Conservation (phyloP, 1,140 invertebrate species). For the Bombus superbus region DNA sequence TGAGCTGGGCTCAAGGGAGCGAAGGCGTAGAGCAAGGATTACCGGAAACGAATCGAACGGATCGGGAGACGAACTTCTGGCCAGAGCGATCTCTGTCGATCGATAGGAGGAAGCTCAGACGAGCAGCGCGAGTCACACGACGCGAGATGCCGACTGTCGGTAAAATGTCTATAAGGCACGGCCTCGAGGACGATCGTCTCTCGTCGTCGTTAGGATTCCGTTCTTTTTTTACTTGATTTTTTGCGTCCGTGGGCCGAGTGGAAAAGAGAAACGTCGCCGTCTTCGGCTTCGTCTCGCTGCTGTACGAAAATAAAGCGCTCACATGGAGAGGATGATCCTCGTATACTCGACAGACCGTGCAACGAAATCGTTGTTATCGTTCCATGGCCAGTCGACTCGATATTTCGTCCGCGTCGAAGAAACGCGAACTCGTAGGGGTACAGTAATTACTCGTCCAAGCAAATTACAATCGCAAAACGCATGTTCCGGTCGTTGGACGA, state of each 20-base stretch:
- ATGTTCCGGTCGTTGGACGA: not conserved
- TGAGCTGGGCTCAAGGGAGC: constrained; percentile 2
- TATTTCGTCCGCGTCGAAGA: not conserved
- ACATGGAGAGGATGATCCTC: constrained; percentile 26
- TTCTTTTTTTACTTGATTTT: not conserved
- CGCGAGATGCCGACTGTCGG: constrained; percentile 19
- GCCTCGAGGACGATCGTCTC: constrained; percentile 43
- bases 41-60: not conserved
- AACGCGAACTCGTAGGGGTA: constrained; percentile 8
- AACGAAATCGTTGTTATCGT: constrained; percentile 28
- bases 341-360: not conserved
- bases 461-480: not conserved
- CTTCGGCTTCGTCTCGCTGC: constrained; percentile 21
- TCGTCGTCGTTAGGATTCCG: constrained; percentile 14
- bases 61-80: constrained; percentile 24
- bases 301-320: constrained; percentile 57
- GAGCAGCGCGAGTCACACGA: constrained; percentile 38
- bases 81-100: constrained; percentile 28
- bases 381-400: constrained; percentile 15
- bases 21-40: not conserved
- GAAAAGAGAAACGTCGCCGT: constrained; percentile 14
- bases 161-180: constrained; percentile 53
- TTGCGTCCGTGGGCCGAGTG: constrained; percentile 20
- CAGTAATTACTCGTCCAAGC: constrained; percentile 11
- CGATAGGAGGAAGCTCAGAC: constrained; percentile 55